Evolutionary conservation across 2,888 invertebrate genomes (phyloP).

Genomic region (Tetramorium bicarinatum): DNA sequence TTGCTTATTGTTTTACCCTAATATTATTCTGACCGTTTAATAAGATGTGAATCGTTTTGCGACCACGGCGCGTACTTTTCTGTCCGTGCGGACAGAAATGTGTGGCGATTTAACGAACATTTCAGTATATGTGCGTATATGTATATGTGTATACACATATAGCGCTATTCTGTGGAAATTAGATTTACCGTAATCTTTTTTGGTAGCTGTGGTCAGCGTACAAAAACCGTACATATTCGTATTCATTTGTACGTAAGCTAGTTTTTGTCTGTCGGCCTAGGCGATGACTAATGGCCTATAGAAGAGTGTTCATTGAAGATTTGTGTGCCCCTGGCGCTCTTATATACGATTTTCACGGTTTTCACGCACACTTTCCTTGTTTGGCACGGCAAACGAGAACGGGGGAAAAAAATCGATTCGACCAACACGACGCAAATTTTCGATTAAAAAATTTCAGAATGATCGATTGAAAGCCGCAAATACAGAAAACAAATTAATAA

Average conservation of each 20-base stretch:
- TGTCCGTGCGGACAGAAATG: constrained; percentile 1
- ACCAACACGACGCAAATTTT: constrained; percentile 52
- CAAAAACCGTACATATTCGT: constrained; percentile 62
- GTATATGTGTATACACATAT: neutral
- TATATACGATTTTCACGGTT: constrained; percentile 80
- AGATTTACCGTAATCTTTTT: constrained; percentile 61
- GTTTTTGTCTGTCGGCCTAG: constrained; percentile 75
- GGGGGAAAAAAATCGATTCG: constrained; percentile 72
- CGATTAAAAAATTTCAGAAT: constrained; percentile 68
- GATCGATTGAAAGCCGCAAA: constrained; percentile 59
- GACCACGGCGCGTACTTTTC: neutral
- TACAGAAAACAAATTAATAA: constrained; percentile 43
- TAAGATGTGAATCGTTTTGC: constrained; percentile 44
- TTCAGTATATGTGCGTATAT: neutral
- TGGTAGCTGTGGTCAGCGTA: constrained; percentile 3
- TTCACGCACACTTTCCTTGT: constrained; percentile 68
- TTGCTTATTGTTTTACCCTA: constrained; percentile 55
- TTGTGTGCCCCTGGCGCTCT: constrained; percentile 71
- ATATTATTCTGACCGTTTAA: constrained; percentile 43
- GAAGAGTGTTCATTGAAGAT: constrained; percentile 73
- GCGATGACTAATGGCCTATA: constrained; percentile 81
- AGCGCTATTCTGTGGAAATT: constrained; percentile 45
- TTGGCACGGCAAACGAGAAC: constrained; percentile 69
- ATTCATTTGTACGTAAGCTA: constrained; percentile 78
- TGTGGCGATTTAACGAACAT: constrained; percentile 7